Evolutionary conservation across 2,797 vertebrate genomes (phyloP).

Genomic region (Peromyscus eremicus): DNA sequence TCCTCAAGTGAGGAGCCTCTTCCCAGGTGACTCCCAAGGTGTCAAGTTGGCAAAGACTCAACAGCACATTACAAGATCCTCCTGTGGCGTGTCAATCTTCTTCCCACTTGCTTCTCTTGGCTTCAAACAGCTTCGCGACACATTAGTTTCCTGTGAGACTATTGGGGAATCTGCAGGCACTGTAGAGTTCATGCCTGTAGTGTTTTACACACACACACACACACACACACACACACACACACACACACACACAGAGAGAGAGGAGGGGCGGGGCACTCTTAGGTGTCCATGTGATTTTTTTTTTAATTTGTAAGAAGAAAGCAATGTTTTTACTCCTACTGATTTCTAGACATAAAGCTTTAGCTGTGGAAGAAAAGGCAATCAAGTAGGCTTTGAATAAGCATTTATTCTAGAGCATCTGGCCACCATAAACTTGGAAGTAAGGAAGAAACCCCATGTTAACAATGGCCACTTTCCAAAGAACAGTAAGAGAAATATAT

Average conservation of each 20-base stretch:
- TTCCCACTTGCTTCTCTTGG: not conserved
- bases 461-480: slow-evolving; percentile 77
- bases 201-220: no score
- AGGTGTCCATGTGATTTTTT: not conserved
- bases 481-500: slow-evolving; percentile 66
- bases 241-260: not conserved
- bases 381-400: slow-evolving; percentile 78
- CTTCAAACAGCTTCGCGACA: not conserved
- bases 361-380: slow-evolving; percentile 51
- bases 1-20: not conserved
- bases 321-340: slow-evolving; percentile 27
- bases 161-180: not conserved
- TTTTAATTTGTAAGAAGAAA: slow-evolving; percentile 58
- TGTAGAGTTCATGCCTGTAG: not conserved
- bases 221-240: not conserved
- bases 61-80: not conserved
- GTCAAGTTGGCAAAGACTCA: no score
- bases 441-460: slow-evolving; percentile 66
- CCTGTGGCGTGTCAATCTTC: not conserved
- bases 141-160: not conserved
- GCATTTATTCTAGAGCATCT: slow-evolving; percentile 75
- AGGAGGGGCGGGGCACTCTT: not conserved
- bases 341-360: slow-evolving; percentile 47
- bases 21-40: not conserved
- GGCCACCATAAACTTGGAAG: slow-evolving; percentile 77